Base-by-base conservation (phyloP, 1,140 invertebrate species). In the Philotrypesis tridentata region DNA sequence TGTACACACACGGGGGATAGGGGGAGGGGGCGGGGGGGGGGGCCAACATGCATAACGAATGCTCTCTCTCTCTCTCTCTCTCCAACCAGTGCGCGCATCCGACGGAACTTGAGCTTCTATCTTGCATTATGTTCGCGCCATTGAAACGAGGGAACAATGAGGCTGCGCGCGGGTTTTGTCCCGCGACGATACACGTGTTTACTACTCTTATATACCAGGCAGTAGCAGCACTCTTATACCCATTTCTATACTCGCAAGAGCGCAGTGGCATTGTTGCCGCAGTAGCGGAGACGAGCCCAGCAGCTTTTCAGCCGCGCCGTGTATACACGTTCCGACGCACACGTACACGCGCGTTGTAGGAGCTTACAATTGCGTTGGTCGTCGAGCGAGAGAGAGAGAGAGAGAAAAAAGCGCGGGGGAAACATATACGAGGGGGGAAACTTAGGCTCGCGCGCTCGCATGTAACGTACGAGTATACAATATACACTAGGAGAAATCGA, bases 101-200 rank as follows among this genome's bases (percentile, higher is more conserved):
- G 82, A 84, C 83, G 84, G 79, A 84, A 85, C 79, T 85, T 82
- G 55, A 61, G 61, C 70, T 73, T 80, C 73, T 74, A 60, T 85
- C 82, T 67, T 65, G 84, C 78, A 87, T 87, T 87, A 86, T 87
- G 82, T 74, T 83, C 82, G 78, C 83, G 83, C 85, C 85, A 87
- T 87, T 87, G 86, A 87, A 86, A 25, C 60, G 76, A 70, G 40
- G 67, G 84, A 87, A 87, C 86, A 87, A 87, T 87, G 81, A 77
- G 82, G 12, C 74, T 80, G 84, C 84, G 82, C 81, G 77, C 83
- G 78, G 79, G 86, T 87, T 87, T 87, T 85, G 86, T 87, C 84
- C 83, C 77, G 9, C 83, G 83, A 85, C 25, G 70, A 40, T 63
- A 55, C 70, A 65, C 55, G 68, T 27, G 68, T 48, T 70, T n/a